Conservation (phyloP, 2,797 vertebrate species). For the Pempheris klunzingeri region DNA sequence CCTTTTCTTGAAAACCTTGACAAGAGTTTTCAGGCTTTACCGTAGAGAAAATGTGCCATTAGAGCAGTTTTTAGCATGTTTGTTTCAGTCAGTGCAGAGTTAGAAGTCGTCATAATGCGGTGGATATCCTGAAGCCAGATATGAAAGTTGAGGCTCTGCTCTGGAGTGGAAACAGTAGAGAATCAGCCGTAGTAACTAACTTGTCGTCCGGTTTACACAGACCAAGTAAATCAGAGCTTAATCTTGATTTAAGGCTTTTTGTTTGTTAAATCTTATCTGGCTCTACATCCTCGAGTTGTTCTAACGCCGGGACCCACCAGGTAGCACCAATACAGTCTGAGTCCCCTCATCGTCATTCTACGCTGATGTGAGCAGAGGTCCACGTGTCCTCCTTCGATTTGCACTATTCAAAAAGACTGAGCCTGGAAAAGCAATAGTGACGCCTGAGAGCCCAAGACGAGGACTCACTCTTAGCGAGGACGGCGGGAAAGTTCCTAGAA, state of each 20-base stretch:
- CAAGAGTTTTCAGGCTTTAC: constrained; percentile 22
- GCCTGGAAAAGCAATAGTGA: constrained; percentile 35
- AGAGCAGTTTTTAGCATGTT: constrained; percentile 30
- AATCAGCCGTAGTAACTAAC: constrained; percentile 22
- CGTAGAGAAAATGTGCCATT: constrained; percentile 10
- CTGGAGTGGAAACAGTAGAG: constrained; percentile 8
- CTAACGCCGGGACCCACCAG: constrained; percentile 16
- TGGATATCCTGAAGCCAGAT: constrained; percentile 3
- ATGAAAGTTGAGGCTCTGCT: constrained; percentile 6
- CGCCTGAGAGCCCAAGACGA: background rate
- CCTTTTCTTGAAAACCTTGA: constrained; percentile 32
- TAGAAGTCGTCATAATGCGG: background rate
- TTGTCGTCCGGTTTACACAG: constrained; percentile 25
- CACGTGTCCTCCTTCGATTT: constrained; percentile 44
- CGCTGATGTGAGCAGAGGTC: constrained; percentile 28
- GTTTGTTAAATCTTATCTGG: constrained; percentile 47
- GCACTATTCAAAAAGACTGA: constrained; percentile 57
- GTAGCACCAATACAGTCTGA: constrained; percentile 34
- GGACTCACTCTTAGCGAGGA: constrained; percentile 14
- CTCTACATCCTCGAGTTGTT: constrained; percentile 8
- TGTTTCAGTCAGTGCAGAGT: constrained; percentile 9
- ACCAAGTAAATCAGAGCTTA: background rate
- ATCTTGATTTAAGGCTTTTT: constrained; percentile 18
- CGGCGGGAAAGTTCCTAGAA: constrained; percentile 28
- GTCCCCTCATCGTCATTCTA: constrained; percentile 33